Conservation (phyloP, 1,140 invertebrate genomes). For the Drosophila takahashii region DNA sequence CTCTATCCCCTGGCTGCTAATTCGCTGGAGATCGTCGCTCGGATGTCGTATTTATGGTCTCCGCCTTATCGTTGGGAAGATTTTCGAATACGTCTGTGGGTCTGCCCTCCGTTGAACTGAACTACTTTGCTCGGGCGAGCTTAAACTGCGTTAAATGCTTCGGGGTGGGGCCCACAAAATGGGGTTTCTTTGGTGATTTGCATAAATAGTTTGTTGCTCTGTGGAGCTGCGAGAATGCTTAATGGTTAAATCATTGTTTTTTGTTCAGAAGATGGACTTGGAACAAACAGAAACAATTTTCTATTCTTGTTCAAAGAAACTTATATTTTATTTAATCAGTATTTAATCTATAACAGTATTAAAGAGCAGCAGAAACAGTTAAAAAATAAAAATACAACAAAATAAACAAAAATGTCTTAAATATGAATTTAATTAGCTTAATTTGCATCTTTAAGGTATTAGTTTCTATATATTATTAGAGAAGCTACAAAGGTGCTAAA, state of each 20-base stretch:
- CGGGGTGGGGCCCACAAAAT: constrained; percentile 36
- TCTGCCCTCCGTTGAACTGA: constrained; percentile 40
- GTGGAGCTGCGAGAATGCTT: constrained; percentile 19
- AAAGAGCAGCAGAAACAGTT: no score
- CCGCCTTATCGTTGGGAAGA: constrained; percentile 36
- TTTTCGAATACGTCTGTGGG: constrained; percentile 17
- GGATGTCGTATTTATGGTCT: constrained; percentile 51
- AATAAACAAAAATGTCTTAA: no score
- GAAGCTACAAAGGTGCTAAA: no score
- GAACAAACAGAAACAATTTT: neutral
- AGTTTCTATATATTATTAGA: no score
- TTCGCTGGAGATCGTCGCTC: constrained; percentile 42
- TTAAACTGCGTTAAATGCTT: constrained; percentile 57
- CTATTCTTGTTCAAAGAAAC: no score
- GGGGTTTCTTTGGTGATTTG: constrained; percentile 44
- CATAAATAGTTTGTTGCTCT: constrained; percentile 46
- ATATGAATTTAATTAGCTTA: no score
- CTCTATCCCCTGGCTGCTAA: constrained; percentile 48
- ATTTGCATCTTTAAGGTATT: no score
- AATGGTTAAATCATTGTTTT: constrained; percentile 1
- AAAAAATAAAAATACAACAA: no score
- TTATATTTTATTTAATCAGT: neutral
- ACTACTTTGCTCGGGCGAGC: constrained; percentile 47
- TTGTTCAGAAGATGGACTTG: neutral
- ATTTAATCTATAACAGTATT: neutral